These are phyloP conservation scores for Branchellion lobata DNA, from an alignment of 2,888 invertebrate genomes.

Conservation along the genomic window DNA sequence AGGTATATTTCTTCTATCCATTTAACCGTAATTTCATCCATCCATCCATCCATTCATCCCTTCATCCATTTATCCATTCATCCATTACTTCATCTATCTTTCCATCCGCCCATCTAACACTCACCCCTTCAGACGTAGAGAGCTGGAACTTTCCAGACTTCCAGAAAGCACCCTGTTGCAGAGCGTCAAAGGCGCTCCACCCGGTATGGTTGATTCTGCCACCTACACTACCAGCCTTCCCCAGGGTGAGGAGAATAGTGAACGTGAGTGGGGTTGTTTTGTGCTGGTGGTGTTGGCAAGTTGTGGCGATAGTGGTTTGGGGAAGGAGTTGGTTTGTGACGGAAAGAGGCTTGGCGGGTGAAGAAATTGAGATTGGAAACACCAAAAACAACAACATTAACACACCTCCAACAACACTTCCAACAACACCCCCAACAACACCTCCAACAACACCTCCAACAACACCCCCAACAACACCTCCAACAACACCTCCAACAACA, in stretches of 20 bases:
- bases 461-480: too few relatives aligned
- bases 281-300: background rate
- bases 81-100: background rate
- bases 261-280: background rate
- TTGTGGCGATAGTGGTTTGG: background rate
- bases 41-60: background rate
- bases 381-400: too few relatives aligned
- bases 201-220: background rate
- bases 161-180: conserved; percentile 26
- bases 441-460: too few relatives aligned
- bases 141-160: conserved; percentile 18
- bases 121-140: background rate
- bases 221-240: background rate
- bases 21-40: background rate
- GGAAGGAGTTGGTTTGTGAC: background rate
- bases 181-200: conserved; percentile 4
- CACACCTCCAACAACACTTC: too few relatives aligned
- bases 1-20: conserved; percentile 31
- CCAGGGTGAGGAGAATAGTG: background rate
- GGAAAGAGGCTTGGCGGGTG: too few relatives aligned
- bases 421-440: too few relatives aligned
- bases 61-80: background rate
- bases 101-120: background rate
- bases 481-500: too few relatives aligned
- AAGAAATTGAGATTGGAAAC: too few relatives aligned